phyloP scores from a whole-genome alignment of 2,797 vertebrate genomes.

The Crocidura indochinensis region DNA sequence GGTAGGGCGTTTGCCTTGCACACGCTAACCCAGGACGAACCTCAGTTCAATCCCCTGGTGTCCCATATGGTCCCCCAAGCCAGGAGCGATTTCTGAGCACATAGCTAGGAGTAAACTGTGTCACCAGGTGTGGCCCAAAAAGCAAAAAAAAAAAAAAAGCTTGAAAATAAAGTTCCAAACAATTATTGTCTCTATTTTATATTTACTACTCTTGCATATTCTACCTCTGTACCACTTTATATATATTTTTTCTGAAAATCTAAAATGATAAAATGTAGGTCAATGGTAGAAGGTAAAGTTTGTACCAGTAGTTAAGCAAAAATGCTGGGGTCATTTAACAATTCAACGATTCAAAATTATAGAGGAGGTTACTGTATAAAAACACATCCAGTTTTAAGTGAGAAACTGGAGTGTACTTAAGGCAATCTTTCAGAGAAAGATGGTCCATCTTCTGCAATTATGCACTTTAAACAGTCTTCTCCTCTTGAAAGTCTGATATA shows the following conservation, averaged over 20 bases:
- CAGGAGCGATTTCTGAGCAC: too few relatives aligned
- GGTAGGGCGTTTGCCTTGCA: too few relatives aligned
- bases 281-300: constrained; percentile 35
- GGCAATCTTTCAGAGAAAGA: constrained; percentile 55
- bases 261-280: not conserved
- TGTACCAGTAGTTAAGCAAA: constrained; percentile 71
- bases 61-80: too few relatives aligned
- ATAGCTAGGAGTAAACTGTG: too few relatives aligned
- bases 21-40: too few relatives aligned
- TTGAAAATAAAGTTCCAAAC: constrained; percentile 47
- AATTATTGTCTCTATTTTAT: constrained; percentile 52
- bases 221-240: not conserved
- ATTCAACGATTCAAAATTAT: constrained; percentile 49
- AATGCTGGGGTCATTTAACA: constrained; percentile 43
- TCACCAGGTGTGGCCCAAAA: too few relatives aligned
- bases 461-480: constrained; percentile 37
- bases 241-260: not conserved
- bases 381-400: constrained; percentile 52
- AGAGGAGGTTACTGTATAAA: constrained; percentile 46
- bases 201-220: constrained; percentile 25
- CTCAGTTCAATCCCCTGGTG: too few relatives aligned
- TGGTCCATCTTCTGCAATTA: constrained; percentile 41
- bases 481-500: constrained; percentile 43
- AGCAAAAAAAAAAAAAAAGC: constrained; percentile 31
- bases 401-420: constrained; percentile 25